A percentile compares a stretch with the other conserved stretches of the same genome.
Evolutionary conservation across 2,797 vertebrate genomes (phyloP).

Genomic region (Chaetophractus vellerosus): DNA sequence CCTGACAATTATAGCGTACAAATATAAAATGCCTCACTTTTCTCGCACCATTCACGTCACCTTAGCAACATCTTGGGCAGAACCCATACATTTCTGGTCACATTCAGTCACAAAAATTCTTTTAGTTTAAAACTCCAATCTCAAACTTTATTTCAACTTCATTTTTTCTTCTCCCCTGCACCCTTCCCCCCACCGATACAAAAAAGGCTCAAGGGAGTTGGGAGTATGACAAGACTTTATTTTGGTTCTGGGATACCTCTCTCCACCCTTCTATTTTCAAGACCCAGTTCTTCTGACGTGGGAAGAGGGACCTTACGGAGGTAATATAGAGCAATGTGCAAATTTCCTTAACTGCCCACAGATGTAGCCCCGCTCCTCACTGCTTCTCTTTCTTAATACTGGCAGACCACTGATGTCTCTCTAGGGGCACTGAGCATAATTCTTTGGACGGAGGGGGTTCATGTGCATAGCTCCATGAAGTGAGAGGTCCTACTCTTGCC

Average conservation of each 20-base stretch:
- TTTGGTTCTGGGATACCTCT: neutral
- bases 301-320: accelerated
- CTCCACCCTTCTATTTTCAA: neutral
- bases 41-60: neutral
- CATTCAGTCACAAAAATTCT: neutral
- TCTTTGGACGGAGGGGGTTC: neutral
- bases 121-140: neutral
- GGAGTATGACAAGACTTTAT: neutral
- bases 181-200: neutral
- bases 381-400: neutral
- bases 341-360: neutral
- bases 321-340: neutral
- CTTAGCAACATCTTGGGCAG: neutral
- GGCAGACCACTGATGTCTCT: neutral
- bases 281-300: neutral
- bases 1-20: neutral
- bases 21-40: neutral
- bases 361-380: neutral
- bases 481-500: no score
- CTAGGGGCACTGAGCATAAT: neutral
- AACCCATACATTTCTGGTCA: neutral
- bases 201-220: neutral
- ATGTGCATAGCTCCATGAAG: neutral
- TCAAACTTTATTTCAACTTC: neutral
- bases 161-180: neutral